A percentile compares a stretch with the other conserved stretches of the same genome.
Evolutionary conservation across 2,797 vertebrate species (phyloP).

Genomic region (Gymnodraco acuticeps): DNA sequence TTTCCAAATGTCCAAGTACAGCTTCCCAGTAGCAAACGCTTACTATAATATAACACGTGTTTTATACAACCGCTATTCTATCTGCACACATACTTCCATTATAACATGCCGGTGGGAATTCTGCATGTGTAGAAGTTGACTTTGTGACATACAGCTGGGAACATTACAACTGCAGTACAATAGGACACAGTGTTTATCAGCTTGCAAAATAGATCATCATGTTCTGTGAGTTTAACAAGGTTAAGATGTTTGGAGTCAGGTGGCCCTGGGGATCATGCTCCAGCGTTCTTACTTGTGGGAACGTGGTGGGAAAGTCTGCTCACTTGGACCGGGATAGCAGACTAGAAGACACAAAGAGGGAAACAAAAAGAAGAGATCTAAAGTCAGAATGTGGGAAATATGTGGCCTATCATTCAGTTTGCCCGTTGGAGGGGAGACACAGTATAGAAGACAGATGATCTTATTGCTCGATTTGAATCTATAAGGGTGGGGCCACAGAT

Average conservation of each 20-base stretch:
- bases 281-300: conserved; percentile 79
- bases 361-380: conserved; percentile 11
- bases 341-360: conserved; percentile 51
- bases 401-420: background rate
- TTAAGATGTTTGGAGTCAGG: conserved; percentile 56
- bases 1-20: background rate
- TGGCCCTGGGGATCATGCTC: background rate
- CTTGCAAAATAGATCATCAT: conserved; percentile 24
- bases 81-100: background rate
- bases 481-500: background rate
- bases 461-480: conserved; percentile 7
- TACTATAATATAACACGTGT: conserved; percentile 7
- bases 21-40: background rate
- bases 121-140: background rate
- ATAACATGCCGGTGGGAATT: background rate
- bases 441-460: background rate
- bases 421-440: background rate
- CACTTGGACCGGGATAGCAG: conserved; percentile 66
- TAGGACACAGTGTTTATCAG: conserved; percentile 21
- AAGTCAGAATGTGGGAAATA: conserved; percentile 25
- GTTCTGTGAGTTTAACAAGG: conserved; percentile 56
- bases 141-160: conserved; percentile 15
- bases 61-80: background rate
- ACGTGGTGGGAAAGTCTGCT: conserved; percentile 74
- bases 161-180: conserved; percentile 5